phyloP scores from a whole-genome alignment of 1,140 invertebrate species.

The Danaus melanippus region DNA sequence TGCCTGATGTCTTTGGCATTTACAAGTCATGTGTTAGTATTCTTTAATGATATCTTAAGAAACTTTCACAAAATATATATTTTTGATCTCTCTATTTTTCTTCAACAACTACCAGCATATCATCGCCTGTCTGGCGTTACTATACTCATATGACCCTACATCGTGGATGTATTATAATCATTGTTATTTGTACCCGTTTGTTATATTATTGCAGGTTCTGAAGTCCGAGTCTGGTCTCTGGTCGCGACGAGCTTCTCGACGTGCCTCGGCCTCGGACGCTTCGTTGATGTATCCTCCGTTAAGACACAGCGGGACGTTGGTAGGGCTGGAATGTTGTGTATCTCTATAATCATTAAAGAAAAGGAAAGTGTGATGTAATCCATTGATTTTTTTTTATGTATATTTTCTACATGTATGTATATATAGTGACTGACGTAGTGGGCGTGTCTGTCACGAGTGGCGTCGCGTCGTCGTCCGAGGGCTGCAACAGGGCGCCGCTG shows the following conservation, averaged over 20 bases:
- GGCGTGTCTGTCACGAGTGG: constrained; percentile 68
- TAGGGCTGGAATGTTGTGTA: constrained; percentile 59
- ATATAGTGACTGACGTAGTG: constrained; percentile 55
- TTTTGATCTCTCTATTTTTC: no score
- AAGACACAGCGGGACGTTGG: constrained; percentile 75
- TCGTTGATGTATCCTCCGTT: constrained; percentile 85
- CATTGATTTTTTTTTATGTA: background rate
- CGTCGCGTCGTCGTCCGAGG: constrained; percentile 68
- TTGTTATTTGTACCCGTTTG: constrained; percentile 40
- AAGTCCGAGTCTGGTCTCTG: constrained; percentile 43
- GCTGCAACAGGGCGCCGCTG: constrained; percentile 68
- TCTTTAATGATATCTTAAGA: no score
- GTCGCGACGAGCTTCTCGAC: constrained; percentile 37
- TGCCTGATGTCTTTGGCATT: no score
- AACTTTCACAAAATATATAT: no score
- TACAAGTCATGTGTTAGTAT: no score
- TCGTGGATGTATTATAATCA: no score
- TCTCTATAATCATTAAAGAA: no score
- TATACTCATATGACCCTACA: no score
- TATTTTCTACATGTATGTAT: background rate
- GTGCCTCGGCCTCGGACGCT: constrained; percentile 73
- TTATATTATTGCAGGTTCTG: constrained; percentile 53
- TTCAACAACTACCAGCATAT: no score
- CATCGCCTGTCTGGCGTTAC: no score
- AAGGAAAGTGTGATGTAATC: background rate